Conservation (phyloP, 1,140 invertebrate genomes). For the Campoletis sonorensis region DNA sequence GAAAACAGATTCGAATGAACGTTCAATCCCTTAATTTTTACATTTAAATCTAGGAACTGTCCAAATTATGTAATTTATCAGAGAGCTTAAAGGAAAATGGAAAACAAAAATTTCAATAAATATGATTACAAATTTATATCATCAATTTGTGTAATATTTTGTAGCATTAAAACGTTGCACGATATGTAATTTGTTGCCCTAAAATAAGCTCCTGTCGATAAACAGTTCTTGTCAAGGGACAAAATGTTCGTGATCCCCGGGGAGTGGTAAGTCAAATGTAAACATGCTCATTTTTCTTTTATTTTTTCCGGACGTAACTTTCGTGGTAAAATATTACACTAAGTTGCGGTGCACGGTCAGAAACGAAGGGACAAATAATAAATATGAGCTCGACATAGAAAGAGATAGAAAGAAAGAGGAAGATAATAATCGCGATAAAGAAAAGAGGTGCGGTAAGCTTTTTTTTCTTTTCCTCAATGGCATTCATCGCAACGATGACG, state of each 20-base stretch:
- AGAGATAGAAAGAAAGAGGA: neutral
- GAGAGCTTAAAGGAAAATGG: too few relatives aligned
- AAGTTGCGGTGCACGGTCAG: neutral
- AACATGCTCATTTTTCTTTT: neutral
- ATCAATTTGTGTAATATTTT: too few relatives aligned
- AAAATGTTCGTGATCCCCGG: neutral
- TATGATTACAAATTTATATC: too few relatives aligned
- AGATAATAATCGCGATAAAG: slow-evolving; percentile 29
- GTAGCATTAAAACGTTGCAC: too few relatives aligned
- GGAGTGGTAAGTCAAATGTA: slow-evolving; percentile 22
- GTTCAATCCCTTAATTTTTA: too few relatives aligned
- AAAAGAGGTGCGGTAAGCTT: slow-evolving; percentile 19
- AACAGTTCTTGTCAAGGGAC: neutral
- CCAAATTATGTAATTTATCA: too few relatives aligned
- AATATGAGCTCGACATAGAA: too few relatives aligned
- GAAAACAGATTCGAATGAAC: too few relatives aligned
- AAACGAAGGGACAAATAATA: neutral
- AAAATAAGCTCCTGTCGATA: neutral
- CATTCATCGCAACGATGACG: neutral
- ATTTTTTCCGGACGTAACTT: neutral
- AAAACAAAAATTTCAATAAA: too few relatives aligned
- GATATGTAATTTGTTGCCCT: too few relatives aligned
- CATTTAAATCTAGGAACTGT: too few relatives aligned
- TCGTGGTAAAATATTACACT: slow-evolving; percentile 9
- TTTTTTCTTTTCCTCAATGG: neutral